phyloP scores from a whole-genome alignment of 2,888 invertebrate species.

The Thymelicus lineola region DNA sequence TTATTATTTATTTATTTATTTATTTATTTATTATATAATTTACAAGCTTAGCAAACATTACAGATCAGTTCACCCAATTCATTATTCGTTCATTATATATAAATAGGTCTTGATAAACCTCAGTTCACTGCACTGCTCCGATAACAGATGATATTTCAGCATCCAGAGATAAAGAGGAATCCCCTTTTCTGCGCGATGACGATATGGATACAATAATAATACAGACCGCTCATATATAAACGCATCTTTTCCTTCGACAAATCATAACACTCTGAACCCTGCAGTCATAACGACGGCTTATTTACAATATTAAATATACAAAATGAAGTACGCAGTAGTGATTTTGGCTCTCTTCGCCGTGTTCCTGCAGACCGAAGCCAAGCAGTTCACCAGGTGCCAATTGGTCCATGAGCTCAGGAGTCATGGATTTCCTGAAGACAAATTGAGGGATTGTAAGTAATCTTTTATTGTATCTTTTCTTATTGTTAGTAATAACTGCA shows the following conservation, averaged over 20 bases:
- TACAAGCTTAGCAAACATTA: no score
- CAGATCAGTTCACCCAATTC: no score
- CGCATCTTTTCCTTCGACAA: slow-evolving; percentile 1
- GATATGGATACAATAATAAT: not conserved
- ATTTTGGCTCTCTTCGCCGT: slow-evolving; percentile 38
- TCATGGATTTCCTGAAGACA: slow-evolving; percentile 61
- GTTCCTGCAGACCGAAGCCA: slow-evolving; percentile 48
- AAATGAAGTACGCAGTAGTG: slow-evolving; percentile 41
- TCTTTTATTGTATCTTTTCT: slow-evolving; percentile 18
- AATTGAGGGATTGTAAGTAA: slow-evolving; percentile 63
- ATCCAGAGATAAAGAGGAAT: slow-evolving; percentile 15
- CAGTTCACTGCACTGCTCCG: not conserved
- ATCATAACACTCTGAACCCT: slow-evolving; percentile 4
- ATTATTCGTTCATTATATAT: no score
- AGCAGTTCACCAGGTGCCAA: slow-evolving; percentile 57
- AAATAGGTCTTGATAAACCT: not conserved
- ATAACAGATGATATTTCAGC: slow-evolving; percentile 1
- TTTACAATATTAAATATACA: not conserved
- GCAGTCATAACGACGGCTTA: not conserved
- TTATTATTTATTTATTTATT: no score
- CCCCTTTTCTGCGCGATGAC: slow-evolving; percentile 9
- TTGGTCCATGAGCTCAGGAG: slow-evolving; percentile 56
- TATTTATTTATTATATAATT: no score
- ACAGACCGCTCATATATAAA: slow-evolving; percentile 4
- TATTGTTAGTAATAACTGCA: no score